Base-by-base conservation (phyloP, 92 coral and sea anemone species). In the Anthopleura xanthogrammica region DNA sequence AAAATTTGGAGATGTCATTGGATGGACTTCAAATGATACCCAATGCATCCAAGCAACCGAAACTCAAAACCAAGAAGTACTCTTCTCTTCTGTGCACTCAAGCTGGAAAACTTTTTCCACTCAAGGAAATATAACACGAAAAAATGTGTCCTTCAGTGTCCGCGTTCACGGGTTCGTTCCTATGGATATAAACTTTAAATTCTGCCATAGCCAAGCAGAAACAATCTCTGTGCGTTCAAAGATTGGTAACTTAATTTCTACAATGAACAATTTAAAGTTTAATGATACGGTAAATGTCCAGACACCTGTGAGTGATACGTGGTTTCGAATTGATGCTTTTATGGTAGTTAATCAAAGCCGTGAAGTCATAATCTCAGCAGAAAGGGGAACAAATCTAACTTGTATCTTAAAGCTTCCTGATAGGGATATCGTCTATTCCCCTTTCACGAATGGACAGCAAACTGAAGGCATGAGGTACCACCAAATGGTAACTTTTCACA, bases 361-460 rank as follows among this genome's bases (percentile, higher is more conserved):
- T 40, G 57, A 75, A 4, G n/a, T 76, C 60, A 54, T 36, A 0
- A 22, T 87, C 16, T 58, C 54, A 2, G 86, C 77, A 36, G 76
- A 24, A 7, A 16, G 75, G 3, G 98, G 98, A 11, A 94, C 98
- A 58, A 94, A 94, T 77, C 75, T 94, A 14, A 82, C 98, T 6
- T 89, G 95, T 48, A 66, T 46, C 23, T 89, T 91, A 93, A 66
- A 58, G 43, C 72, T 87, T 41, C 68, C 91, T 39, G 80, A 77
- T 23, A 64, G 60, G 39, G 71, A 66, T 79, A 70, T 88, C 71
- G 41, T 14, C 22, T 64, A 83, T n/a, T 22, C 91, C 12, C 90
- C 91, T 36, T 82, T 83, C 50, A 20, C 54, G 19, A 41, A 75
- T 41, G 71, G 75, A 40, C 79, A 40, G 1, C 86, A 71, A 16